A percentile compares a stretch with the other conserved stretches of the same genome.
Conservation (phyloP, 2,113 vertebrate species). For the Hylia prasina region DNA sequence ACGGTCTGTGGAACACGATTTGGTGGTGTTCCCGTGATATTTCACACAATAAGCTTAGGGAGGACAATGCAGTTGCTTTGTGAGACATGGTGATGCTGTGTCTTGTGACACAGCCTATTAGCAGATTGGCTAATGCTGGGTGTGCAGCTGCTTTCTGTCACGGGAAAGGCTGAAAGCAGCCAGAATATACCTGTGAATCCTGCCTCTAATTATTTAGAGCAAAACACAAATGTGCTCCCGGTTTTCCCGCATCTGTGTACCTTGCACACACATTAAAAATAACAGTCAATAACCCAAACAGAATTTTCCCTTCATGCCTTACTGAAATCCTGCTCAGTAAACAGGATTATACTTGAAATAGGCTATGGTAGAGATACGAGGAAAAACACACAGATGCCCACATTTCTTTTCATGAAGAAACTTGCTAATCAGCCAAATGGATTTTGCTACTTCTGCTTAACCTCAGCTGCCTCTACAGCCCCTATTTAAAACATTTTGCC, state of each 20-base stretch:
- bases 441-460: neutral
- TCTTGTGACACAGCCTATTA: slow-evolving; percentile 67
- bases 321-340: neutral
- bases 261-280: neutral
- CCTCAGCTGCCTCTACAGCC: neutral
- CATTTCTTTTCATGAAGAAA: neutral
- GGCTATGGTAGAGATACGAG: neutral
- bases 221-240: neutral
- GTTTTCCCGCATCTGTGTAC: neutral
- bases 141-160: slow-evolving; percentile 66
- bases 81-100: slow-evolving; percentile 60
- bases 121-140: slow-evolving; percentile 61
- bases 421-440: neutral
- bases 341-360: neutral
- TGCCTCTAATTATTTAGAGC: slow-evolving; percentile 45
- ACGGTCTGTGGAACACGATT: slow-evolving; percentile 7
- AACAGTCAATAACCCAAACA: neutral
- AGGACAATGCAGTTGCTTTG: slow-evolving; percentile 61
- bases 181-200: slow-evolving; percentile 65
- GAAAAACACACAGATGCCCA: neutral
- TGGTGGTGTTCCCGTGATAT: slow-evolving; percentile 54
- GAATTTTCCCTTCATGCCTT: neutral
- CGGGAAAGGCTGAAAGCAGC: slow-evolving; percentile 58
- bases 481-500: neutral
- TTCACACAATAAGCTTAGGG: slow-evolving; percentile 53